Base-by-base conservation (phyloP, 2,113 vertebrate genomes). In the Lepisosteus osseus region DNA sequence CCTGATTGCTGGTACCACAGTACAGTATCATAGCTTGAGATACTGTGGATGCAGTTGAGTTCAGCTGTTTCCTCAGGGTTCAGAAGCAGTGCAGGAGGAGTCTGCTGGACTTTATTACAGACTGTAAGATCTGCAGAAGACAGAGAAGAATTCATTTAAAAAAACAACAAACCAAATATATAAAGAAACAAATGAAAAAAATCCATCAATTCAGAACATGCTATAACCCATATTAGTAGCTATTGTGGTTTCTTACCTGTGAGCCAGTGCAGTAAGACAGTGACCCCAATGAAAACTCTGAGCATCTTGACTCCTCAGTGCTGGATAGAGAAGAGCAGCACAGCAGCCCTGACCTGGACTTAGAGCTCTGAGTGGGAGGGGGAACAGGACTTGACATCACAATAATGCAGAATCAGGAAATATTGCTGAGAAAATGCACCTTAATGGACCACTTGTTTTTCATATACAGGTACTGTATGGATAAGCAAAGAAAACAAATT, bases 1-100 rank as follows among this genome's bases (percentile, higher is more conserved):
- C 54, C 45, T 3, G 42, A 57, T 12, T 72, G 74, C 54, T 68
- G 74, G 68, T 80, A 80, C 73, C 78, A 80, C 40, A 73, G 2
- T 15, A 77, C 75, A 0, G 55, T 43, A 3, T 61, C 51, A 43
- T 79, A 66, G 1, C 4, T 29, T 11, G n/a, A 0, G 40, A 70
- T 54, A 7, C 0, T 43, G 62, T 80, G 78, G 6, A 3, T 5
- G 15, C 78, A 77, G 6, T 14, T 17, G 29, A 80, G 54, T 42
- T 75, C 62, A 14, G 57, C 63, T 15, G 57, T 61, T 2, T 67
- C 44, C 70, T 4, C 54, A 40, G 43, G 8, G 0, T 13, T 13
- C 59, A 15, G 40, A 59, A 77, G 64, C 56, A 71, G 61, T 65
- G 74, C 42, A 56, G 70, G 40, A 43, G 73, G 75, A 3, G 3